Conservation (phyloP, 2,888 invertebrate genomes). For the Brachylomia viminalis region DNA sequence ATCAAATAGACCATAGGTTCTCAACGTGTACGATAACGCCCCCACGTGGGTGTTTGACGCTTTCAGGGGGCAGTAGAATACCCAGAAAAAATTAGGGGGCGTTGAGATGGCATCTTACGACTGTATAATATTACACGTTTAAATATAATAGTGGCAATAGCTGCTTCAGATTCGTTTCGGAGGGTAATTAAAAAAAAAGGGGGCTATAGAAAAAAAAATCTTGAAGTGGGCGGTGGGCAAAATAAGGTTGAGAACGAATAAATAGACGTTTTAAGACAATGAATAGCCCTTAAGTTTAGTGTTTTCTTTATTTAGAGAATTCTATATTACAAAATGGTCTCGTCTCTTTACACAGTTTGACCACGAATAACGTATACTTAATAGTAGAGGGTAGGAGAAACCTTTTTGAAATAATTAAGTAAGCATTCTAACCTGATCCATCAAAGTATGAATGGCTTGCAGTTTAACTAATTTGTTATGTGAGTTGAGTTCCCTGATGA, state of each 20-base stretch:
- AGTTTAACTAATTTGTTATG: constrained; percentile 77
- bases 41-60: no score
- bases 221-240: no score
- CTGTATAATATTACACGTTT: no score
- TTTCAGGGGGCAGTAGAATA: no score
- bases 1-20: background rate
- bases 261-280: background rate
- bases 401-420: background rate
- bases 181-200: no score
- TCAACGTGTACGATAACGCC: no score
- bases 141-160: no score
- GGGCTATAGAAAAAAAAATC: no score
- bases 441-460: constrained; percentile 83
- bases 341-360: background rate
- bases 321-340: background rate
- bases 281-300: background rate
- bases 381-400: background rate
- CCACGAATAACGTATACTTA: background rate
- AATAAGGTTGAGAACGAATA: no score
- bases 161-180: no score
- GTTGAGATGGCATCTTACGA: no score
- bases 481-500: constrained; percentile 82
- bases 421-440: constrained; percentile 78
- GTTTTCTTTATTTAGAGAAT: background rate
- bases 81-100: no score